These are phyloP conservation scores for Struthidea cinerea DNA, from an alignment of 2,113 vertebrate genomes.

Conservation along the genomic window DNA sequence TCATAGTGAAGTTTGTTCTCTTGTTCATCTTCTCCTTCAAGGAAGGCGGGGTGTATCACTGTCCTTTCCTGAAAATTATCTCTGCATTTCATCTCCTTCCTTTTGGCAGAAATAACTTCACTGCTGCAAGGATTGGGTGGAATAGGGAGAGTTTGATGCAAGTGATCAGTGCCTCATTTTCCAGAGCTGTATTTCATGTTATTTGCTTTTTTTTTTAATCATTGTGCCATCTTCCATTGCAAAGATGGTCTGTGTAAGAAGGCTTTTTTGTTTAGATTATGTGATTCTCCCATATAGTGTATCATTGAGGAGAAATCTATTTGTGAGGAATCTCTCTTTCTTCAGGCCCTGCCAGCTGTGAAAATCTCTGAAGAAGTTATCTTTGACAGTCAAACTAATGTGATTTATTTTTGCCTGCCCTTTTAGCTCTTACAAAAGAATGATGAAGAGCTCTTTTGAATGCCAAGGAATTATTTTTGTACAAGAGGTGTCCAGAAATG, in stretches of 20 bases:
- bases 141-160: background rate
- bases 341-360: background rate
- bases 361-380: background rate
- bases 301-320: background rate
- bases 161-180: background rate
- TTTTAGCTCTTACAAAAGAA: background rate
- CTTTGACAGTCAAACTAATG: background rate
- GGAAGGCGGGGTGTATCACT: background rate
- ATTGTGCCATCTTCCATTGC: background rate
- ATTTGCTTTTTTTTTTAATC: background rate
- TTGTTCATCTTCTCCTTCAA: background rate
- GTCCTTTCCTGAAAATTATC: background rate
- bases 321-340: background rate
- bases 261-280: background rate
- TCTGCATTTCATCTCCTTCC: background rate
- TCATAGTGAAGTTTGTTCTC: background rate
- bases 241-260: background rate
- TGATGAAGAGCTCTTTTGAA: background rate
- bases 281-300: background rate
- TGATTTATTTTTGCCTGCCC: background rate
- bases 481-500: background rate
- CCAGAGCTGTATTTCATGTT: background rate
- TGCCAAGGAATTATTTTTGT: background rate
- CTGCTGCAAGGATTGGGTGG: background rate
- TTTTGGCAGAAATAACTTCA: background rate